Base-by-base conservation (phyloP, 2,113 vertebrate genomes). In the Phodopus roborovskii region DNA sequence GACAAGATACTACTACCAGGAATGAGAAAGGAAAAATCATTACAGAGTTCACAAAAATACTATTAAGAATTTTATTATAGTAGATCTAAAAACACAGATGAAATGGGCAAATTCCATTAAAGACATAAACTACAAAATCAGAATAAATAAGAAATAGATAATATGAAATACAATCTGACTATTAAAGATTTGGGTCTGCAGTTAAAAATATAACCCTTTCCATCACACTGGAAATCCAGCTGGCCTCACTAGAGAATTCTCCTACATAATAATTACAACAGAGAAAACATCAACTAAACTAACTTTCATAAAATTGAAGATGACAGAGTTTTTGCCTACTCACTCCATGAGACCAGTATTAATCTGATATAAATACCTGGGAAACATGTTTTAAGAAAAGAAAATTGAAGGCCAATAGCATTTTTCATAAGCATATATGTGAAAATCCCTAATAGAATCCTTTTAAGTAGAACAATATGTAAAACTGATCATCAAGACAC, bases 181-280 rank as follows among this genome's bases (percentile, higher is more conserved):
- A 88, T 64, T 87, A 56, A 88, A 82, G 48, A 68, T 75, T 15
- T 88, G n/a, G 64, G 88, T 88, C 28, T 74, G 16, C 66, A 83
- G 45, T 88, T 58, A 64, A 92, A 95, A 74, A 75, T 26, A 82
- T 33, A 75, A 30, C 66, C 50, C 24, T 58, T 64, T 45, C 42
- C 75, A 81, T 24, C 79, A 82, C 66, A 95, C 15, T 88, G 2
- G n/a, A 88, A 95, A 50, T 82, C 83, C 45, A 88, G 28, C 39
- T 92, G 58, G 22, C 58, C 64, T 95, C 75, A 92, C 77, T 45
- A 30, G 48, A 45, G 28, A 95, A 95, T 75, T 95, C 20, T 58
- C 73, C 11, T 33, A 64, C 87, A 95, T 58, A 88, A 48, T 45
- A 88, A 48, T 45, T 73, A 74, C 86, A 62, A 48, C 73, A 92